Evolutionary conservation across 2,113 vertebrate species (phyloP), one percentile per base, ranked within the genome.

Genomic region (Sebastes schlegelii): DNA sequence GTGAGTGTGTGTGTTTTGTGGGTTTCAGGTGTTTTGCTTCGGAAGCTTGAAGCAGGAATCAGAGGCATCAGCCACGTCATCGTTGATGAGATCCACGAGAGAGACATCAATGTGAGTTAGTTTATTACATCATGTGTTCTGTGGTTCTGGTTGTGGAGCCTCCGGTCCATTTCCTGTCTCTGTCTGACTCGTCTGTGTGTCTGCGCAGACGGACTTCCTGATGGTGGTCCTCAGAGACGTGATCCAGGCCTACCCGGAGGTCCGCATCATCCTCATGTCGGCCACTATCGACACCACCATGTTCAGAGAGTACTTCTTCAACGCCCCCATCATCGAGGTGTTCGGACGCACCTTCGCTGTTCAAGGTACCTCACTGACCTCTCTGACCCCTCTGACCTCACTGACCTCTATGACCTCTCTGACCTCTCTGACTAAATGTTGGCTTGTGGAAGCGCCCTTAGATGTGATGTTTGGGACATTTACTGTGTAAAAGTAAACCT

Each of bases 51-150:
- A 89, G 94, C 98, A 40, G 98, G 98, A 34, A 98, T 99, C 91
- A 89, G 98, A 65, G 98, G 98, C 61, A 99, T 99, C 88, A 99
- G 98, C 74, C 98, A 99, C 13, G 98, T 99, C 14, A 98, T 99
- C 74, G 98, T 99, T 6, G 98, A 99, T 77, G 98, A 99, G 94
- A 99, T 99, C 91, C 98, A 99, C 1, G 98, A 99, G 93, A 94
- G 98, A 91, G 98, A 99, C 90, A 96, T 99, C 74, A 99, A 99
- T 5, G 98, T 99, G 92, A 98, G 98, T 96, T 67, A 1, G 8
- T 5, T 9, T 52, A 6, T 52, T 14, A 34, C 26, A 34, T 34
- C 26, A 34, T 34, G 26, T 34, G 26, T 34, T 34, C 26, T 34
- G 26, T 34, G 26, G 26, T 54, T 17, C 51, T 51, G 48, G 48